These are phyloP conservation scores for Tethea ocularis DNA, from an alignment of 2,888 invertebrate species.

Conservation along the genomic window DNA sequence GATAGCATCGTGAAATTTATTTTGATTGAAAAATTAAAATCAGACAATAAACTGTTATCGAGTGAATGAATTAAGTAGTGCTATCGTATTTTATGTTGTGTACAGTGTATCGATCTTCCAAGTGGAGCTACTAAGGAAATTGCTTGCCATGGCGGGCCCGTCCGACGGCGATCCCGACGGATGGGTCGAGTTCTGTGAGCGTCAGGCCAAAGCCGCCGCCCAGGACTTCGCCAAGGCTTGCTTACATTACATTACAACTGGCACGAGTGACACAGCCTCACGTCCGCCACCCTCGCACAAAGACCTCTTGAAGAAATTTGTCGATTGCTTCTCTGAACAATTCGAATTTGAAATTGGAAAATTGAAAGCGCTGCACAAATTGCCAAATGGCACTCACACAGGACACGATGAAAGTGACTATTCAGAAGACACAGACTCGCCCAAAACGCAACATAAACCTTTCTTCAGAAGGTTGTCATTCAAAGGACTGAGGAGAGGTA, in stretches of 20 bases:
- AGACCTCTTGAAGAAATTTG: slow-evolving; percentile 91
- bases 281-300: slow-evolving; percentile 88
- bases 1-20: slow-evolving; percentile 75
- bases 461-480: slow-evolving; percentile 95
- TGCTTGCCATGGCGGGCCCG: slow-evolving; percentile 81
- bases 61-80: slow-evolving; percentile 33
- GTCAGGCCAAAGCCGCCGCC: slow-evolving; percentile 93
- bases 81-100: slow-evolving; percentile 50
- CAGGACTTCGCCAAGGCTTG: slow-evolving; percentile 95
- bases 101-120: slow-evolving; percentile 55
- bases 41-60: slow-evolving; percentile 36
- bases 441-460: slow-evolving; percentile 91
- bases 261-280: slow-evolving; percentile 85
- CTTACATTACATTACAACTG: slow-evolving; percentile 89
- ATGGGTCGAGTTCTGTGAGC: slow-evolving; percentile 94
- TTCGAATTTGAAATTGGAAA: slow-evolving; percentile 91
- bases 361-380: slow-evolving; percentile 71
- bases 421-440: slow-evolving; percentile 91
- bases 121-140: slow-evolving; percentile 81
- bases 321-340: slow-evolving; percentile 92
- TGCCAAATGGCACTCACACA: slow-evolving; percentile 76
- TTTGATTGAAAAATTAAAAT: slow-evolving; percentile 70
- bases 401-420: slow-evolving; percentile 86
- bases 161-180: slow-evolving; percentile 86
- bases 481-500: slow-evolving; percentile 92